Base-by-base conservation (phyloP, 2,113 vertebrate species). In the Puntigrus tetrazona region DNA sequence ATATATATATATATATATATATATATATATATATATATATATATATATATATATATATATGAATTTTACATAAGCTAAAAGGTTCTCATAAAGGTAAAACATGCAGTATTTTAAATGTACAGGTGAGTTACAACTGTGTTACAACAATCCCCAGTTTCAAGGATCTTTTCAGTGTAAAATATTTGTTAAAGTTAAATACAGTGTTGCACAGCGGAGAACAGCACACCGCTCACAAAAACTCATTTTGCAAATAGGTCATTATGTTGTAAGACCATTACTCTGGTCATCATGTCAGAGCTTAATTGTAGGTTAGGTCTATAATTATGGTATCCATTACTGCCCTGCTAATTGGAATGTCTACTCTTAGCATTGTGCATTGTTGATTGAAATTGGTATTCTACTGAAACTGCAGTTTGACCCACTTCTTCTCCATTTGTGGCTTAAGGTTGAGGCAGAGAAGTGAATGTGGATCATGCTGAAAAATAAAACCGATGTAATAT, bases 361-460 rank as follows among this genome's bases (percentile, higher is more conserved):
- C 63, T 81, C 20, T 52, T n/a, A 69, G 45, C 45, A 70, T 82
- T 82, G 45, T 82, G 79, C 79, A 70, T 82, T 82, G 79, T 82
- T 82, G 79, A 82, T 38, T 82, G 29, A 47, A 52, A 70, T 55
- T 55, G 79, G 79, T 81, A 47, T 45, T 25, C 63, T 25, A 27
- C 43, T 52, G 13, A 70, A 82, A 70, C 63, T 70, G 65, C 65
- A 82, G 27, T 82, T 70, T 82, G 79, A 82, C 63, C 63, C 63
- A 81, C 14, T 76, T 55, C 7, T 84, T 59, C 34, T 70, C 13
- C 63, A 70, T 55, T 47, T 52, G 29, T 47, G 43, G 59, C 63
- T 25, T 50, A 7, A 65, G 57, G 27, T 50, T 81, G 43, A 47
- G 16, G 3, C 65, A 81, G 27, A 16, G 47, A 61, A 14, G 27